Percentiles rank a stretch among this genome's conserved stretches.
These are phyloP conservation scores for Brachionus paranguensis DNA, from an alignment of 1,140 invertebrate genomes.

Conservation along the genomic window DNA sequence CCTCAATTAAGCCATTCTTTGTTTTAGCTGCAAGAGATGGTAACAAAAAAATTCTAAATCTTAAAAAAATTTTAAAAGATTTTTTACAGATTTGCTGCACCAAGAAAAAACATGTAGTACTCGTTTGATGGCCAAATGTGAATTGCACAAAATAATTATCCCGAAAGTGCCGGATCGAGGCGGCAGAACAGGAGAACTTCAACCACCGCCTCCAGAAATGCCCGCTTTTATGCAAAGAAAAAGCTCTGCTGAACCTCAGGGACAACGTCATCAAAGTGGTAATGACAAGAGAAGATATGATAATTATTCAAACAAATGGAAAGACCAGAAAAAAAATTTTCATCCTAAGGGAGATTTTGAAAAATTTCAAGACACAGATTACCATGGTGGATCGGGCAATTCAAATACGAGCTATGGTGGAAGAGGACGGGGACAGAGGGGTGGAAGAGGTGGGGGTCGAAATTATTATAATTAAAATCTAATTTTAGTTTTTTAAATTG, in stretches of 20 bases:
- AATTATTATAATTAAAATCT: background rate
- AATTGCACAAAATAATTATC: constrained; percentile 34
- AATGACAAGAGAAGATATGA: background rate
- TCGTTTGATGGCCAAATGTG: background rate
- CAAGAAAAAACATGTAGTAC: constrained; percentile 39
- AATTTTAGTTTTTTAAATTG: background rate
- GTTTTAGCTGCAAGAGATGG: constrained; percentile 29
- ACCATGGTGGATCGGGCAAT: background rate
- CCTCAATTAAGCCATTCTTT: background rate
- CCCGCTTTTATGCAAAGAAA: constrained; percentile 57
- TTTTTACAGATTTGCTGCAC: background rate
- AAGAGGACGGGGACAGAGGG: background rate
- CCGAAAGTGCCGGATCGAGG: constrained; percentile 66
- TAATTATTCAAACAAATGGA: constrained; percentile 4
- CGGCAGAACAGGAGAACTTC: constrained; percentile 76
- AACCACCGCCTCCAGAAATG: constrained; percentile 88
- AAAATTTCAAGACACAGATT: background rate
- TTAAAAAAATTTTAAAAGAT: background rate
- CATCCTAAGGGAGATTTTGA: background rate
- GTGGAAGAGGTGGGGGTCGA: background rate
- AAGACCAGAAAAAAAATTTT: background rate
- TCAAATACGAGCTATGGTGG: background rate
- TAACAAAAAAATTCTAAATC: background rate
- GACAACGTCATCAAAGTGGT: background rate
- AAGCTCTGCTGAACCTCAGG: background rate